phyloP scores from a whole-genome alignment of 2,888 invertebrate genomes.

The Chrysotoxum bicinctum region DNA sequence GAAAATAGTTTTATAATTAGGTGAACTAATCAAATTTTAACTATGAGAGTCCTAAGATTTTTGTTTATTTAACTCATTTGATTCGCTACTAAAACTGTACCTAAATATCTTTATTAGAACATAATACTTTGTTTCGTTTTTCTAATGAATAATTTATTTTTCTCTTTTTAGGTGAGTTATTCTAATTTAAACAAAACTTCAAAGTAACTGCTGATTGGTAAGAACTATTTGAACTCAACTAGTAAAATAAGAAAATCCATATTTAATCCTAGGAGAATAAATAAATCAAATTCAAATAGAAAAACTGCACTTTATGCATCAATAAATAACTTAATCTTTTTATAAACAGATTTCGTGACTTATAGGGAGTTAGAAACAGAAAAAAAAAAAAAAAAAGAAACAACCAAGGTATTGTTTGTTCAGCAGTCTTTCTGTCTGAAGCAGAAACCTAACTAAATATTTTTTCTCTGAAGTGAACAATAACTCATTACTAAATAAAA shows the following conservation, averaged over 20 bases:
- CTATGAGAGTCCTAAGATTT: background rate
- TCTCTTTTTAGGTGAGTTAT: constrained; percentile 65
- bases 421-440: constrained; percentile 32
- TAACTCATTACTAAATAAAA: constrained; percentile 53
- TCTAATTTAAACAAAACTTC: background rate
- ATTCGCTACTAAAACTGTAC: too few species aligned
- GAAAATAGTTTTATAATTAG: background rate
- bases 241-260: background rate
- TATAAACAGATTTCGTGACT: constrained; percentile 62
- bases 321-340: constrained; percentile 59
- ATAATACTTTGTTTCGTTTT: background rate
- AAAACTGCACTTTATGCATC: constrained; percentile 52
- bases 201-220: background rate
- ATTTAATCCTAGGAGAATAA: constrained; percentile 20
- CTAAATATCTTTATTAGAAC: too few species aligned
- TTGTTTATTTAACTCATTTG: too few species aligned
- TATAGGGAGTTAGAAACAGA: constrained; percentile 28
- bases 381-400: background rate
- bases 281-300: constrained; percentile 15
- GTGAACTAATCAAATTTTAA: background rate
- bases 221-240: background rate
- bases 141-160: constrained; percentile 22
- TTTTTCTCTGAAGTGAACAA: constrained; percentile 13
- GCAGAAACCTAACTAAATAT: constrained; percentile 1
- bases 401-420: background rate